Evolutionary conservation across 2,888 invertebrate genomes (phyloP).

Genomic region (Diplolepis rosae): DNA sequence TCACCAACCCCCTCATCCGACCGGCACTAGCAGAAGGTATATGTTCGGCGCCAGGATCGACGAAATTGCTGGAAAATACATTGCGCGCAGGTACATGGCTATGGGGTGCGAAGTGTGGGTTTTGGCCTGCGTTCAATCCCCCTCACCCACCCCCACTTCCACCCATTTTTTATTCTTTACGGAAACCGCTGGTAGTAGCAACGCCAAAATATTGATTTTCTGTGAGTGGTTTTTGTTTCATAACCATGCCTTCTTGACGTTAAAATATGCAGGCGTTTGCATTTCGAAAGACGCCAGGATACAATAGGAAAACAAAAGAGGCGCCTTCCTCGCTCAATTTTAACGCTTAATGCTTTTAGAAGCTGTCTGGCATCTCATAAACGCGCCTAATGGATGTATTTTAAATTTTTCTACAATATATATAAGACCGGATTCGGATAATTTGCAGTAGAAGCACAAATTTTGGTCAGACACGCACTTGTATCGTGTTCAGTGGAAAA

Average conservation of each 20-base stretch:
- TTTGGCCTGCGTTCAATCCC: constrained; percentile 49
- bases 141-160: not conserved
- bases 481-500: no score
- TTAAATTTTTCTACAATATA: no score
- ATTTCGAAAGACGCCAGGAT: constrained; percentile 5
- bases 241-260: constrained; percentile 10
- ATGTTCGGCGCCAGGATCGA: constrained; percentile 48
- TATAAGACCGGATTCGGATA: no score
- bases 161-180: constrained; percentile 38
- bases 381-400: no score
- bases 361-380: no score
- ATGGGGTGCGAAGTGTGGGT: constrained; percentile 40
- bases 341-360: not conserved
- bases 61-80: constrained; percentile 52
- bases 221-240: constrained; percentile 49
- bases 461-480: no score
- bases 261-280: constrained; percentile 10
- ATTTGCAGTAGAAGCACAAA: no score
- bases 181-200: constrained; percentile 35
- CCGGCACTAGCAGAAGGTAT: constrained; percentile 38
- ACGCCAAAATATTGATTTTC: constrained; percentile 56
- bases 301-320: constrained; percentile 27
- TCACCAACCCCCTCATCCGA: constrained; percentile 17
- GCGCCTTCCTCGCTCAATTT: not conserved
- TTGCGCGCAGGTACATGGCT: constrained; percentile 49